These are phyloP conservation scores for Chironex yamaguchii DNA, from an alignment of 30 jellyfish, hydroid and myxozoan genomes.

Conservation along the genomic window DNA sequence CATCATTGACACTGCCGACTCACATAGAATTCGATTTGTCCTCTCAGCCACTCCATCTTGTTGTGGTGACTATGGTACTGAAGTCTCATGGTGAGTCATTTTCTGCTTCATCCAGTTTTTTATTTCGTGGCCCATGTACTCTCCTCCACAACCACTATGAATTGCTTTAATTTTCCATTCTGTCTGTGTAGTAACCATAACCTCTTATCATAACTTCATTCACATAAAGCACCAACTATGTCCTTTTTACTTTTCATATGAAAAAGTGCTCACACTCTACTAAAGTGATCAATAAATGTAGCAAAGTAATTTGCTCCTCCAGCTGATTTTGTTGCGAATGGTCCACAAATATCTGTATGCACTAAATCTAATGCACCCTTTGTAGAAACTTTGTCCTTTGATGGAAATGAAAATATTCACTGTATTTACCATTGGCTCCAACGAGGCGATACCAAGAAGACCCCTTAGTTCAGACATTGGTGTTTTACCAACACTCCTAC, in stretches of 20 bases:
- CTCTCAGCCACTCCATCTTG: neutral
- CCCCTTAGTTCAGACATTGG: too few relatives aligned
- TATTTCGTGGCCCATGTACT: neutral
- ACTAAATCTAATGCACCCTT: neutral
- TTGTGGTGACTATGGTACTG: neutral
- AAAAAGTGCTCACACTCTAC: neutral
- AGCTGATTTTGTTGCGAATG: neutral
- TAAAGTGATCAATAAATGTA: neutral
- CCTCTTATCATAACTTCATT: too few relatives aligned
- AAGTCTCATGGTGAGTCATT: neutral
- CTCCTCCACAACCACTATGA: neutral
- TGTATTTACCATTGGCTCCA: too few relatives aligned
- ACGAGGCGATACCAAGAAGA: too few relatives aligned
- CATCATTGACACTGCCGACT: conserved; percentile 14
- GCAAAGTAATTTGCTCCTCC: neutral
- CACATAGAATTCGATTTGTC: neutral
- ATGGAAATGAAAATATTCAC: too few relatives aligned
- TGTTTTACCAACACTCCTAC: too few relatives aligned
- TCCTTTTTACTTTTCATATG: neutral
- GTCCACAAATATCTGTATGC: neutral
- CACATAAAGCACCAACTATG: neutral
- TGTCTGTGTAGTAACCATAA: neutral
- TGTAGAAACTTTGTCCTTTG: too few relatives aligned
- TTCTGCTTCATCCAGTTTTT: neutral
- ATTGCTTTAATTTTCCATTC: neutral